Percentiles rank a stretch among this genome's conserved stretches.
Evolutionary conservation across 2,113 vertebrate species (phyloP).

Genomic region (Girardinichthys multiradiatus): DNA sequence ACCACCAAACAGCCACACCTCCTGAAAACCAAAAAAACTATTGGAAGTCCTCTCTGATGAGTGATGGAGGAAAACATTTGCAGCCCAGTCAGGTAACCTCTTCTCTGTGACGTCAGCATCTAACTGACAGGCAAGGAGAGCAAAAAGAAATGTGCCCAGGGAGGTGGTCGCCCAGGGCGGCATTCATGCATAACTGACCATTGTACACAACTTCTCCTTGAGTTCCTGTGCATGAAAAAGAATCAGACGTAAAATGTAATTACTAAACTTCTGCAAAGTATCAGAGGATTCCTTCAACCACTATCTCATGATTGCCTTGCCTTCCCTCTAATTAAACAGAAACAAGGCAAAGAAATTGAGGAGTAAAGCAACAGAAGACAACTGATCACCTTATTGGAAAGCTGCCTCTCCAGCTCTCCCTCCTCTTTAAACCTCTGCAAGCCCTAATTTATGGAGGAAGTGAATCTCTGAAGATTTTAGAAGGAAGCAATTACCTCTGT

Average conservation of each 20-base stretch:
- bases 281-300: constrained; percentile 25
- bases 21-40: too few relatives aligned
- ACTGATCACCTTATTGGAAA: constrained; percentile 57
- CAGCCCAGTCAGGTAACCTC: too few relatives aligned
- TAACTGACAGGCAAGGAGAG: too few relatives aligned
- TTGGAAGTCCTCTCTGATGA: too few relatives aligned
- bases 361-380: constrained; percentile 10
- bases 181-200: background rate
- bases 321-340: constrained; percentile 37
- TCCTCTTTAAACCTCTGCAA: constrained; percentile 12
- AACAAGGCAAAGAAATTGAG: constrained; percentile 9
- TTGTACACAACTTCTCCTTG: background rate
- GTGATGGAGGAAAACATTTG: too few relatives aligned
- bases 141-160: too few relatives aligned
- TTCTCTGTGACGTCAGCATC: too few relatives aligned
- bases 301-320: constrained; percentile 1
- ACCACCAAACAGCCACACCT: too few relatives aligned
- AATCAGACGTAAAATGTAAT: constrained; percentile 31
- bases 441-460: constrained; percentile 46
- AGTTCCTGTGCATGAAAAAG: background rate
- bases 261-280: constrained; percentile 43
- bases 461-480: constrained; percentile 40
- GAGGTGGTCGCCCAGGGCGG: too few relatives aligned
- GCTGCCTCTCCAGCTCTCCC: constrained; percentile 5
- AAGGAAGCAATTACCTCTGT: constrained; percentile 66